phyloP scores from a whole-genome alignment of 2,797 vertebrate species.

The Hirundo rustica region DNA sequence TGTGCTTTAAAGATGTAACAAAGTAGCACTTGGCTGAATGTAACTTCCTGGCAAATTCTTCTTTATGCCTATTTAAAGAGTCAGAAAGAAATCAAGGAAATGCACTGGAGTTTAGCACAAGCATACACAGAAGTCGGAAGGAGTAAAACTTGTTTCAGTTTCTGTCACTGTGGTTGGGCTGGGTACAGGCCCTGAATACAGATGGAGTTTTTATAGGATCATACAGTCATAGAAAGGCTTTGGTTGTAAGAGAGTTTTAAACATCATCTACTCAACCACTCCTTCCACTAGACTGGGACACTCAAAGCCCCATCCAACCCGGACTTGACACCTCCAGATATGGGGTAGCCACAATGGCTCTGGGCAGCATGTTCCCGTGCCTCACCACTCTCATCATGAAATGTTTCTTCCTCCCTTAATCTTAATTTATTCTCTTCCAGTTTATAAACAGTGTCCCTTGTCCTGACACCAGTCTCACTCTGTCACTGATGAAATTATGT shows the following conservation, averaged over 20 bases:
- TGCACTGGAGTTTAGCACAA: background rate
- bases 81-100: background rate
- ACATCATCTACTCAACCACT: background rate
- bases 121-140: background rate
- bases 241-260: background rate
- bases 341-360: accelerated
- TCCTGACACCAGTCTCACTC: background rate
- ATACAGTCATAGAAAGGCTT: background rate
- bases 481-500: background rate
- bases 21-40: background rate
- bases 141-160: background rate
- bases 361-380: background rate
- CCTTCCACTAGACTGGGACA: background rate
- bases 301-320: background rate
- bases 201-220: background rate
- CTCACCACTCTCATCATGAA: background rate
- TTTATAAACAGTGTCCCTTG: background rate
- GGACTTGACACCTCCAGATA: too few relatives aligned
- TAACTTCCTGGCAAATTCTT: background rate
- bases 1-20: background rate
- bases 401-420: background rate
- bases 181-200: background rate
- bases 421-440: background rate
- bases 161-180: background rate
- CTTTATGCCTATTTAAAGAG: background rate